Percentiles rank a stretch among this genome's conserved stretches.
These are phyloP conservation scores for Carcharodon carcharias DNA, from an alignment of 2,797 vertebrate species.

Conservation along the genomic window DNA sequence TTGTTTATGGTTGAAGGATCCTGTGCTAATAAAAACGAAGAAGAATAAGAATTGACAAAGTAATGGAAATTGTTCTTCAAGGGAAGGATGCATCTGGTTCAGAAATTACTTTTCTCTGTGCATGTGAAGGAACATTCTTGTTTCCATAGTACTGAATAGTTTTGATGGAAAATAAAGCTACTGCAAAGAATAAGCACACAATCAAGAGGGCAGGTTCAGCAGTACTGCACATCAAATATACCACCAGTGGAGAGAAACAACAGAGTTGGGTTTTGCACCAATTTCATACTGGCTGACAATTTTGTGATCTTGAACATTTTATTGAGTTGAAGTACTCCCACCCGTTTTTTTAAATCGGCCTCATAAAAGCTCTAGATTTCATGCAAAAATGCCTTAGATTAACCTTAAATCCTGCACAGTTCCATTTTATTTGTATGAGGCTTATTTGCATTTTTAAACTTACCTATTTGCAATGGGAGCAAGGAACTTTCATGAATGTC, in stretches of 20 bases:
- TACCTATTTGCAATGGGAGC: background rate
- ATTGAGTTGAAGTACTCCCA: background rate
- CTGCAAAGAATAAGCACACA: background rate
- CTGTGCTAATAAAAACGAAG: background rate
- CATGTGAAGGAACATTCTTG: background rate
- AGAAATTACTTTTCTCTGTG: background rate
- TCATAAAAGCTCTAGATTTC: background rate
- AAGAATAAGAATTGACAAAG: background rate
- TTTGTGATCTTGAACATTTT: background rate
- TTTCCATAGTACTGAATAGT: background rate
- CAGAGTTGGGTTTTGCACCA: background rate
- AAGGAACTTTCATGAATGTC: background rate
- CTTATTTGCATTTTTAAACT: background rate
- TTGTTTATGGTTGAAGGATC: background rate
- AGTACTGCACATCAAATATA: background rate
- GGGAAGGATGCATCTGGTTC: background rate
- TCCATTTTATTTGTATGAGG: background rate
- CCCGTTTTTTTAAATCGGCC: background rate
- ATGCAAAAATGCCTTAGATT: background rate
- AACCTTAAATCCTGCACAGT: background rate
- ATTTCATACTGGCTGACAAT: background rate
- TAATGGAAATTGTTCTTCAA: background rate
- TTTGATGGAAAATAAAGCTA: background rate
- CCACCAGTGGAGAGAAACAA: background rate
- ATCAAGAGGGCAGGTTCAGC: background rate